Evolutionary conservation across 1,140 invertebrate species (phyloP), one percentile per base, ranked within the genome.

Genomic region (Rhyacophila brunnea): DNA sequence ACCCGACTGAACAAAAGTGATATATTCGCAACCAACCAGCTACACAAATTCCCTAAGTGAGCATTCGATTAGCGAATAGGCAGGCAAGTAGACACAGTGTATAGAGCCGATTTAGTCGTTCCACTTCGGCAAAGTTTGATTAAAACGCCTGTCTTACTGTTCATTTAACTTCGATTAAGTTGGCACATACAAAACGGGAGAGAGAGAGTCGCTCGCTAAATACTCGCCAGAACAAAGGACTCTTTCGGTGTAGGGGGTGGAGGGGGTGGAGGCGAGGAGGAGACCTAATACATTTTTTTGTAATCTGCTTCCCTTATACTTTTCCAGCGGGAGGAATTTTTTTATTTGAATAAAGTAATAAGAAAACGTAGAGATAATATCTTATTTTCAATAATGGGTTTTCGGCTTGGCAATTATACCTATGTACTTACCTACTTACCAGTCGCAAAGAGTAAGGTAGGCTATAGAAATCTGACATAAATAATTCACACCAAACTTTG

Each of bases 91-190:
- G 11, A 15, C 38, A n/a, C 38, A 40, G 44, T n/a, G 13, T 46
- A 14, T 17, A 18, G 46, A 43, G 20, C 46, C 55, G 48, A 64
- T 64, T 55, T 59, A 64, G 61, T 56, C 51, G 56, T 64, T 51
- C 40, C 52, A 49, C 36, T 51, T 57, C 15, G 53, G 68, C 71
- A 73, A 78, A 79, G 75, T 78, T 79, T 79, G 77, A 79, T 79
- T 78, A 79, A 79, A 72, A 75, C 48, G 73, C 68, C 75, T 79
- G 77, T 79, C 77, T 73, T 72, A 75, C 75, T 78, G 75, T 79
- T 79, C 75, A 79, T 79, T 79, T 75, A 79, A 79, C 74, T 77
- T 78, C 74, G 74, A 79, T 79, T 79, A 78, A 79, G 75, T 64
- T 53, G 56, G 50, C 61, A 55, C 11, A 40, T 35, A 46, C 49